Conservation (phyloP, 2,113 vertebrate genomes). For the Lanius collurio region DNA sequence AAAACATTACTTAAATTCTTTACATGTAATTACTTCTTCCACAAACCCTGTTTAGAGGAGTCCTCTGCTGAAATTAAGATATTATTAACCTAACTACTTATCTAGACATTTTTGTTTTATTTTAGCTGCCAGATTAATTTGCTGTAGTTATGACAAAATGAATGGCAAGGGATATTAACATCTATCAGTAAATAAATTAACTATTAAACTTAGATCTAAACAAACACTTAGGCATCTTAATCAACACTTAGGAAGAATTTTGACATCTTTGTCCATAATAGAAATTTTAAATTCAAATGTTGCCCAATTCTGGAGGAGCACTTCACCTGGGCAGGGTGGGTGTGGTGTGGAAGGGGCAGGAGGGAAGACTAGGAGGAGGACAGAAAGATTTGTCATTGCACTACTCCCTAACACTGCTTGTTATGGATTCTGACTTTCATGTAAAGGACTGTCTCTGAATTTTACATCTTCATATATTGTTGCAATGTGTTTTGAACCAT, state of each 20-base stretch:
- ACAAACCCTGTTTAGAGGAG: not conserved
- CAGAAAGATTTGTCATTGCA: not conserved
- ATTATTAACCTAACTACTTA: not conserved
- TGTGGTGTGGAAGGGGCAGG: not conserved
- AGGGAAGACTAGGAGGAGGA: not conserved
- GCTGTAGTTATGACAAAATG: not conserved
- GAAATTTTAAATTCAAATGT: not conserved
- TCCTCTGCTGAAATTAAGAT: not conserved
- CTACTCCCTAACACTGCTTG: not conserved
- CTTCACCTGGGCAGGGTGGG: fast-evolving
- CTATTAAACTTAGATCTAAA: not conserved
- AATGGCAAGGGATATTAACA: not conserved
- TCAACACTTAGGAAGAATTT: not conserved
- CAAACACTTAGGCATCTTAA: not conserved
- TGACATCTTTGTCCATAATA: not conserved
- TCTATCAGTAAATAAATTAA: constrained; percentile 8
- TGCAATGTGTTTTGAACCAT: no score
- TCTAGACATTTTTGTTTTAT: not conserved
- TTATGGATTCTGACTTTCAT: not conserved
- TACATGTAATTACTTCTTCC: not conserved
- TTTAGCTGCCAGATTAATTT: constrained; percentile 4
- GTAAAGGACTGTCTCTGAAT: not conserved
- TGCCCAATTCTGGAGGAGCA: not conserved
- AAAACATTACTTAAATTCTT: not conserved
- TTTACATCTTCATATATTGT: not conserved